Conservation (phyloP, 53 echinoderm and acorn worm species). For the Henricia sp. region DNA sequence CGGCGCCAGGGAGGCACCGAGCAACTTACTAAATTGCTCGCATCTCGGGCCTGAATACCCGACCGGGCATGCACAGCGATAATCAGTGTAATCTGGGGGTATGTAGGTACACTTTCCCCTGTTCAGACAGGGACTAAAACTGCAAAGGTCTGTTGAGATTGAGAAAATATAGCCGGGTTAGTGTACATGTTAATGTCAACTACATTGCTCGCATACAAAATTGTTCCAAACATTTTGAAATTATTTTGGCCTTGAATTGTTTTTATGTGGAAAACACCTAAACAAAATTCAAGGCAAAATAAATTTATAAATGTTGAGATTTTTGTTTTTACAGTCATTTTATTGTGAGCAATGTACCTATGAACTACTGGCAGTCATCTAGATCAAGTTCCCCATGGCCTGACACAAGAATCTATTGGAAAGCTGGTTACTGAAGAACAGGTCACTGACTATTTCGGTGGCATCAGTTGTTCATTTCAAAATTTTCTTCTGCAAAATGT, state of each 20-base stretch:
- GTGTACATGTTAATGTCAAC: conserved; percentile 16
- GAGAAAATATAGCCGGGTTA: conserved; percentile 7
- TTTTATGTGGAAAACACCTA: too few species aligned
- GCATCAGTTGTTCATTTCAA: too few species aligned
- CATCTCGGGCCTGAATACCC: conserved; percentile 38
- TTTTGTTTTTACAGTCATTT: too few species aligned
- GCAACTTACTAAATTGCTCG: conserved; percentile 50
- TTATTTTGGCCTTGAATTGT: too few species aligned
- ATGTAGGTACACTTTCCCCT: conserved; percentile 55
- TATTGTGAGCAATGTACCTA: too few species aligned
- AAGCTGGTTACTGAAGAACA: neutral
- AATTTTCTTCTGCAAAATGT: too few species aligned
- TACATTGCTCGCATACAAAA: neutral
- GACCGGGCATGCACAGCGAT: conserved; percentile 55
- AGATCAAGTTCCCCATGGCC: neutral
- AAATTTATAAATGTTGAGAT: too few species aligned
- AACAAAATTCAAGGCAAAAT: too few species aligned
- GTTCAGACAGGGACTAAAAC: conserved; percentile 67
- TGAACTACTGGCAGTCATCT: neutral
- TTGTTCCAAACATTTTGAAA: neutral
- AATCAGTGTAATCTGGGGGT: conserved; percentile 25
- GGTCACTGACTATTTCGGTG: neutral
- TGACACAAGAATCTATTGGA: neutral
- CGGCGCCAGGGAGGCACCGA: neutral
- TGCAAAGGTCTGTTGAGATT: conserved; percentile 62